These are phyloP conservation scores for Micrasema longulum DNA, from an alignment of 1,140 invertebrate genomes.

Conservation along the genomic window DNA sequence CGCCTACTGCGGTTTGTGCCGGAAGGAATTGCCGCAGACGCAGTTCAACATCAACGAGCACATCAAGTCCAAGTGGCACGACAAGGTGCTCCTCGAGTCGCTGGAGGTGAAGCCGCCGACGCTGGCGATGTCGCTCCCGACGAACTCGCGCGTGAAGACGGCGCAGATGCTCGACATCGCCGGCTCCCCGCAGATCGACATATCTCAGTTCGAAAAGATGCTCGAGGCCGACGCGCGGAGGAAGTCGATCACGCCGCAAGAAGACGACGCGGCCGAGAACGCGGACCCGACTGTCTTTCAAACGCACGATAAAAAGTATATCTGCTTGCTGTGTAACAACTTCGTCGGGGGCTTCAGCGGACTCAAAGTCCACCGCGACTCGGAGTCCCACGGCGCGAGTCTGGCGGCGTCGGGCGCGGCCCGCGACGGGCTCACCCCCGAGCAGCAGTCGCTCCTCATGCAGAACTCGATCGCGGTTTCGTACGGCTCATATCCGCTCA, in stretches of 20 bases:
- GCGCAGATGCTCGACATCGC: constrained; percentile 20
- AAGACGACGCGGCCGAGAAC: not conserved
- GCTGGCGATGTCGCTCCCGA: not conserved
- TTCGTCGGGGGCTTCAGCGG: not conserved
- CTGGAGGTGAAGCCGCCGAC: constrained; percentile 20
- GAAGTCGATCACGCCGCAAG: not conserved
- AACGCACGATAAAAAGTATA: constrained; percentile 17
- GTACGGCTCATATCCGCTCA: not conserved
- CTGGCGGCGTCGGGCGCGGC: not conserved
- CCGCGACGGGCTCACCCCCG: constrained; percentile 2
- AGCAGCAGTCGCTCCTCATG: constrained; percentile 7
- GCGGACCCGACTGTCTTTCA: not conserved
- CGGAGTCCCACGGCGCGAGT: not conserved
- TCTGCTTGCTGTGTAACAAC: constrained; percentile 16
- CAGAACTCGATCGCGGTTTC: not conserved
- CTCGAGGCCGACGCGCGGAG: constrained; percentile 17
- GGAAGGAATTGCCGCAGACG: constrained; percentile 42
- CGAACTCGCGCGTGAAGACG: not conserved
- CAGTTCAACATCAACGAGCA: constrained; percentile 48
- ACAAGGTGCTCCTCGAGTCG: constrained; percentile 40
- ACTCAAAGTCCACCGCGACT: not conserved
- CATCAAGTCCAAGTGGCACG: constrained; percentile 39
- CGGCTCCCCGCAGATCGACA: constrained; percentile 26
- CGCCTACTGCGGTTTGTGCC: constrained; percentile 48
- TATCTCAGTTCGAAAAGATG: constrained; percentile 14